Evolutionary conservation across 2,797 vertebrate genomes (phyloP).

Genomic region (Sylvilagus floridanus): DNA sequence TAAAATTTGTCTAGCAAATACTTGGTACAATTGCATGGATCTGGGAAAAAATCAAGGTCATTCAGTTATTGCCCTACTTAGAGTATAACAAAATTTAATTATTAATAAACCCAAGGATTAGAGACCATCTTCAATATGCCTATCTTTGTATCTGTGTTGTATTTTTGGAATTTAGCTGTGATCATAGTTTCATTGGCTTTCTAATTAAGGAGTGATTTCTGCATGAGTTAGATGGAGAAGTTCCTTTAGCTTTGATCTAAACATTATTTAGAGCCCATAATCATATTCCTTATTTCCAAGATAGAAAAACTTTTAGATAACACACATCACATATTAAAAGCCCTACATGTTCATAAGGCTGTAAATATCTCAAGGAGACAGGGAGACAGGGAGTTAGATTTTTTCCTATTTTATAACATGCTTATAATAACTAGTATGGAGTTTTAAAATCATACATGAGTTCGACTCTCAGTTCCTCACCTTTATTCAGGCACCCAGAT

Average conservation of each 20-base stretch:
- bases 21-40: background rate
- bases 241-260: background rate
- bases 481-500: background rate
- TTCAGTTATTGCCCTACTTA: background rate
- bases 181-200: background rate
- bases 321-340: background rate
- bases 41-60: background rate
- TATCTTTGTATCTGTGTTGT: background rate
- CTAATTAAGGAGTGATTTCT: background rate
- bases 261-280: background rate
- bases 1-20: slow-evolving; percentile 40
- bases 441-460: background rate
- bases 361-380: background rate
- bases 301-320: background rate
- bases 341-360: background rate
- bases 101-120: slow-evolving; percentile 25
- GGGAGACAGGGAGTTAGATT: background rate
- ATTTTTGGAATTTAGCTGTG: background rate
- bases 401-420: slow-evolving; percentile 32
- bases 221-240: background rate
- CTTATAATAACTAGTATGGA: background rate
- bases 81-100: background rate
- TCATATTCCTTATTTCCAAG: background rate
- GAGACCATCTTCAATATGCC: background rate
- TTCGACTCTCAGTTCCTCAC: background rate